phyloP scores from a whole-genome alignment of 1,140 invertebrate genomes.

The Monochamus saltuarius region DNA sequence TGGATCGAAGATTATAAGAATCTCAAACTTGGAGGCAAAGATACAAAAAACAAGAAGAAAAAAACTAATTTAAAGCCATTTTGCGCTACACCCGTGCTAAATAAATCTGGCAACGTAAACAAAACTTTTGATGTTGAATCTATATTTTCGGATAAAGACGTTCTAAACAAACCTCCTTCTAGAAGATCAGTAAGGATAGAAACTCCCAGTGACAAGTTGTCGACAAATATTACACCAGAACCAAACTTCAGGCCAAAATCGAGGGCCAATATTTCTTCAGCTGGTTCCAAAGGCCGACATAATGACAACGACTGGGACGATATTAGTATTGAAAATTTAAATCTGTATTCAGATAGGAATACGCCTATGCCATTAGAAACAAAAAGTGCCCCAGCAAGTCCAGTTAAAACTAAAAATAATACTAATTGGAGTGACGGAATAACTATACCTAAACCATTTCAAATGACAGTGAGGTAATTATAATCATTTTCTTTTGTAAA shows the following conservation, averaged over 20 bases:
- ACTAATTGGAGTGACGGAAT: conserved; percentile 50
- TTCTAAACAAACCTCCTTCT: conserved; percentile 42
- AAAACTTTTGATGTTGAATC: conserved; percentile 38
- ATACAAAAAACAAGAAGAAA: conserved; percentile 14
- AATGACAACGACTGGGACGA: conserved; percentile 43
- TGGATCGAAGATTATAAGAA: conserved; percentile 48
- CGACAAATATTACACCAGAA: conserved; percentile 20
- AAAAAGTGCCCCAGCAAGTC: conserved; percentile 59
- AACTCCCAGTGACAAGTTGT: conserved; percentile 42
- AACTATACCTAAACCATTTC: conserved; percentile 66
- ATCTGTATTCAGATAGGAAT: conserved; percentile 32
- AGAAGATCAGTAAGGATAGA: conserved; percentile 50
- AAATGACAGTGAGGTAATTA: conserved; percentile 64
- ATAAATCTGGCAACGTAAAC: conserved; percentile 21
- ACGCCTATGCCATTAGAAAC: conserved; percentile 34
- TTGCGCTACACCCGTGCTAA: conserved; percentile 34
- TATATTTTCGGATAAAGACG: conserved; percentile 40
- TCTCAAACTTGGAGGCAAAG: conserved; percentile 32
- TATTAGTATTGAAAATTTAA: conserved; percentile 40
- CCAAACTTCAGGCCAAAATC: conserved; percentile 33
- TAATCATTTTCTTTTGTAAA: background rate
- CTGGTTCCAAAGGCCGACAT: conserved; percentile 17
- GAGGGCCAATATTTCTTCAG: conserved; percentile 29
- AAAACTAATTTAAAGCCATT: conserved; percentile 35
- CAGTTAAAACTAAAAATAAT: conserved; percentile 47